Evolutionary conservation across 2,888 invertebrate genomes (phyloP).

Genomic region (Hirudinaria manillensis): DNA sequence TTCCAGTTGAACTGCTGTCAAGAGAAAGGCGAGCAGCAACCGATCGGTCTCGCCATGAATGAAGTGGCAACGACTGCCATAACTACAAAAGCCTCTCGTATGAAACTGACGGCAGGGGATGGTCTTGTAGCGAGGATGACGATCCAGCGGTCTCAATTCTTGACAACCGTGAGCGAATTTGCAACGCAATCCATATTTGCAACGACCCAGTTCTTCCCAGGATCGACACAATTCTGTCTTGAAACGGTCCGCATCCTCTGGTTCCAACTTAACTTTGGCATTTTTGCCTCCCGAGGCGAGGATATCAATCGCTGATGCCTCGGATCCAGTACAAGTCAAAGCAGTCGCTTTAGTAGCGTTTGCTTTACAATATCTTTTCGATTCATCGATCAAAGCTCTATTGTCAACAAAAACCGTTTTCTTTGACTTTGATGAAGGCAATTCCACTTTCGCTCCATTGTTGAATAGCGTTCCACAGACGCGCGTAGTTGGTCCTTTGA

Average conservation of each 20-base stretch:
- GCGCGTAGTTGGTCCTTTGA: too few relatives aligned
- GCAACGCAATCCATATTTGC: conserved; percentile 21
- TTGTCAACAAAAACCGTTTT: too few relatives aligned
- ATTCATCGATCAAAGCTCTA: too few relatives aligned
- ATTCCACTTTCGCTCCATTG: too few relatives aligned
- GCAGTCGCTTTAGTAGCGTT: too few relatives aligned
- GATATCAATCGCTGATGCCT: too few relatives aligned
- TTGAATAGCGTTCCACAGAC: too few relatives aligned
- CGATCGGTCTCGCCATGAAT: conserved; percentile 22
- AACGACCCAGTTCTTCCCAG: conserved; percentile 21
- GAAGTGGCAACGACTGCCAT: conserved; percentile 20
- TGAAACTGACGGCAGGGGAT: conserved; percentile 14
- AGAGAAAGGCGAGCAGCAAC: neutral
- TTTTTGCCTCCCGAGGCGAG: too few relatives aligned
- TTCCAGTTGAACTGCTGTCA: conserved; percentile 12
- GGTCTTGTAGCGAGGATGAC: conserved; percentile 21
- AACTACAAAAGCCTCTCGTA: neutral
- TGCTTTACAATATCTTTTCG: too few relatives aligned
- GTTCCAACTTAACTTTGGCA: neutral
- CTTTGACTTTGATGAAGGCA: too few relatives aligned
- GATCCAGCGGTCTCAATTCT: conserved; percentile 15
- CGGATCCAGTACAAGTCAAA: too few relatives aligned
- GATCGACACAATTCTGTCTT: conserved; percentile 24
- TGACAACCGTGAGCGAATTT: conserved; percentile 15
- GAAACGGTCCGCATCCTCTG: conserved; percentile 21